These are phyloP conservation scores for Venustoraphidia nigricollis DNA, from an alignment of 2,888 invertebrate genomes.

Conservation along the genomic window DNA sequence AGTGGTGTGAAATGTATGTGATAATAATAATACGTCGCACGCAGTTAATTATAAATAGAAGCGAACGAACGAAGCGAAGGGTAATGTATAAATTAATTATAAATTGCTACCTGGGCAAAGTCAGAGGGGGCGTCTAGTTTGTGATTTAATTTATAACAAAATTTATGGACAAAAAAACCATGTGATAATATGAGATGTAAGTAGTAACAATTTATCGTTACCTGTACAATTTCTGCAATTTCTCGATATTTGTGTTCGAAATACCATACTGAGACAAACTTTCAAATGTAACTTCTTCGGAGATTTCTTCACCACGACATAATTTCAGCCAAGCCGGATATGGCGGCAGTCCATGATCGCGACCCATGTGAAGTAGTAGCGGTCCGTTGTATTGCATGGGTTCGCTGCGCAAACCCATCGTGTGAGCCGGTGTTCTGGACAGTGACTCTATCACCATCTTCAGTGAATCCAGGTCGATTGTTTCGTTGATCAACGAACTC, in stretches of 20 bases:
- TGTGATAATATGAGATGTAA: neutral
- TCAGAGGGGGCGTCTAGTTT: too few species aligned
- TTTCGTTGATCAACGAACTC: constrained; percentile 41
- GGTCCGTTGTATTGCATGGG: constrained; percentile 24
- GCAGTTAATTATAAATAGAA: too few species aligned
- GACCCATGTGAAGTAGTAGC: constrained; percentile 41
- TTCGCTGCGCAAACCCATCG: constrained; percentile 40
- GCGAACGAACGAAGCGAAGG: too few species aligned
- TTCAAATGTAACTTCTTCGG: constrained; percentile 33
- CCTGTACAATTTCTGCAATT: constrained; percentile 52
- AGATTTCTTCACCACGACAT: constrained; percentile 32
- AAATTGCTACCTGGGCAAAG: too few species aligned
- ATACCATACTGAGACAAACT: constrained; percentile 41
- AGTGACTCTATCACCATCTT: constrained; percentile 41
- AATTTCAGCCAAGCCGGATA: constrained; percentile 53
- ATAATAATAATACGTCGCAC: too few species aligned
- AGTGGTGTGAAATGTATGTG: too few species aligned
- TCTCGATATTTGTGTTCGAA: constrained; percentile 39
- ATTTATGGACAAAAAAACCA: neutral
- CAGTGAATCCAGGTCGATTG: constrained; percentile 23
- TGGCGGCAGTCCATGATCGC: constrained; percentile 70
- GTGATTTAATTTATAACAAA: too few species aligned
- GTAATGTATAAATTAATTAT: too few species aligned
- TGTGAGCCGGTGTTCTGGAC: constrained; percentile 45
- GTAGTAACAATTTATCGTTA: constrained; percentile 22